These are phyloP conservation scores for Leucania comma DNA, from an alignment of 2,888 invertebrate genomes.

Conservation along the genomic window DNA sequence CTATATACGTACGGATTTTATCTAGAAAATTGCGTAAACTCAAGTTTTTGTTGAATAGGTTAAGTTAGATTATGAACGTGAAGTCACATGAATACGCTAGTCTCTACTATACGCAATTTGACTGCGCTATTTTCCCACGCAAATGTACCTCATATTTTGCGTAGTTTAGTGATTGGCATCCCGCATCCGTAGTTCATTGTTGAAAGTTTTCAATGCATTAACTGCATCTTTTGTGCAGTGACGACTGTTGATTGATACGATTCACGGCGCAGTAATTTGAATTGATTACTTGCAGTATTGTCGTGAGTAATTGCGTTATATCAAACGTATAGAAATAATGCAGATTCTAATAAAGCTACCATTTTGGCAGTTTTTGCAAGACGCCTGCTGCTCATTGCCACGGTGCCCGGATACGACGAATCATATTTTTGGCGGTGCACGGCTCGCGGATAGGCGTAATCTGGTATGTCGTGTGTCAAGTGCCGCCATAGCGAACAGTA, in stretches of 20 bases:
- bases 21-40: too few relatives aligned
- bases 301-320: neutral
- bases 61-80: too few relatives aligned
- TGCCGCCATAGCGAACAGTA: too few relatives aligned
- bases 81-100: neutral
- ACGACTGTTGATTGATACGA: slow-evolving; percentile 19
- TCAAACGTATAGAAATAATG: neutral
- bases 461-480: too few relatives aligned
- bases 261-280: slow-evolving; percentile 3
- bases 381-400: too few relatives aligned
- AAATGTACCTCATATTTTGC: neutral
- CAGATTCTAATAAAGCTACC: too few relatives aligned
- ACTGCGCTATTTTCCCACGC: slow-evolving; percentile 10
- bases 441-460: too few relatives aligned
- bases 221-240: slow-evolving; percentile 28
- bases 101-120: neutral
- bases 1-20: too few relatives aligned
- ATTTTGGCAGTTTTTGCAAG: too few relatives aligned
- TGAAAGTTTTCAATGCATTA: slow-evolving; percentile 30
- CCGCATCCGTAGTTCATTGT: slow-evolving; percentile 26
- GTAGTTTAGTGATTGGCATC: neutral
- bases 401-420: too few relatives aligned
- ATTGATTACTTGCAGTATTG: neutral
- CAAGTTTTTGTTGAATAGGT: too few relatives aligned
- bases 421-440: too few relatives aligned